These are phyloP conservation scores for Harpagifer antarcticus DNA, from an alignment of 2,797 vertebrate species.

Conservation along the genomic window DNA sequence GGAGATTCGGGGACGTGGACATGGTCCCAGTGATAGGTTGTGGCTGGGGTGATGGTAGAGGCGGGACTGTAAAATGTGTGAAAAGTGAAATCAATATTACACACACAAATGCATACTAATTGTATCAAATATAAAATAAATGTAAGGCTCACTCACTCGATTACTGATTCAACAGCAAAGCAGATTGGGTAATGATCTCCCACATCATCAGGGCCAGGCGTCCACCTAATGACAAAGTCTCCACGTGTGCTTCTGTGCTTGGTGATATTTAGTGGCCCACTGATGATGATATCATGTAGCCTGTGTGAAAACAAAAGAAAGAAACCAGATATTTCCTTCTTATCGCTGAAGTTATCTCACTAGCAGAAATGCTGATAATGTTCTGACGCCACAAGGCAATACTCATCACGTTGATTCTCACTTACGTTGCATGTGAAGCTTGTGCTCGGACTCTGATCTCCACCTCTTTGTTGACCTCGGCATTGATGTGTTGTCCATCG, in stretches of 20 bases:
- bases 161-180: slow-evolving; percentile 68
- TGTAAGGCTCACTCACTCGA: slow-evolving; percentile 44
- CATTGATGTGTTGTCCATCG: slow-evolving; percentile 48
- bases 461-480: slow-evolving; percentile 58
- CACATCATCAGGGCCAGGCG: slow-evolving; percentile 50
- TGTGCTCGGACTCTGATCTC: slow-evolving; percentile 68
- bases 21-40: too few species aligned
- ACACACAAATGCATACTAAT: not conserved
- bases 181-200: slow-evolving; percentile 69
- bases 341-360: not conserved
- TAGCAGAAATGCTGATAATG: not conserved
- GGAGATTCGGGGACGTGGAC: not conserved
- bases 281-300: slow-evolving; percentile 68
- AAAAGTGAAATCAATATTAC: not conserved
- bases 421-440: slow-evolving; percentile 59
- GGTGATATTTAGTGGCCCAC: slow-evolving; percentile 67
- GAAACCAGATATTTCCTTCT: not conserved
- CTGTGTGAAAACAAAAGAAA: slow-evolving; percentile 40
- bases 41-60: accelerated
- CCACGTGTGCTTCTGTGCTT: slow-evolving; percentile 50
- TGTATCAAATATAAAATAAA: not conserved
- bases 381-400: not conserved
- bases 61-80: not conserved
- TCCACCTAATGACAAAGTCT: slow-evolving; percentile 73
- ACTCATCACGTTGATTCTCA: not conserved